A percentile compares a stretch with the other conserved stretches of the same genome.
Conservation (phyloP, 2,113 vertebrate species). For the Brienomyrus longianalis region DNA sequence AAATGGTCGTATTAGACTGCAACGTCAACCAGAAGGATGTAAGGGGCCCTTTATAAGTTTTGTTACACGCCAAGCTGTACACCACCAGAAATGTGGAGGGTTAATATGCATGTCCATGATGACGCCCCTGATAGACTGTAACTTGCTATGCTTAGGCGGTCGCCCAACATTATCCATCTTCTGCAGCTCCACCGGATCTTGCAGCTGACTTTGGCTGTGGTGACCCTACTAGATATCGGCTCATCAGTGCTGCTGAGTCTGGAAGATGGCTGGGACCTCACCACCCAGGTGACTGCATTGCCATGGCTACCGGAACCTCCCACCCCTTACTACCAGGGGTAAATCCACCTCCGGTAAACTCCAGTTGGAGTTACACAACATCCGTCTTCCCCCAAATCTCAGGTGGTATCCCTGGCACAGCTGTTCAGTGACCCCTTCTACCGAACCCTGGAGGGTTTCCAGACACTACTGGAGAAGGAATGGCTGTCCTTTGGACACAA, state of each 20-base stretch:
- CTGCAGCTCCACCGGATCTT: conserved; percentile 87
- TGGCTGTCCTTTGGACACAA: conserved; percentile 98
- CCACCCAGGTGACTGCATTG: conserved; percentile 74
- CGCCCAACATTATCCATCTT: conserved; percentile 27
- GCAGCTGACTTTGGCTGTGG: conserved; percentile 79
- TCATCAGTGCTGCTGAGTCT: conserved; percentile 91
- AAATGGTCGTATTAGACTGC: not conserved
- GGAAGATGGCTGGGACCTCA: conserved; percentile 97
- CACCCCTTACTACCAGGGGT: not conserved
- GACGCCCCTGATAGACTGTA: not conserved
- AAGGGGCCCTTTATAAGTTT: not conserved
- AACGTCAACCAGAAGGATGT: not conserved
- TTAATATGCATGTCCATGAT: not conserved
- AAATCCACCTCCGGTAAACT: not conserved
- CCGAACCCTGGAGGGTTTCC: conserved; percentile 90
- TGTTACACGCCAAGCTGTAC: not conserved
- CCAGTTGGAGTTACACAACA: conserved; percentile 19
- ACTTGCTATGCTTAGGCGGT: not conserved
- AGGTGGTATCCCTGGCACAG: conserved; percentile 90
- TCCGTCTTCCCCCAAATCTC: conserved; percentile 19
- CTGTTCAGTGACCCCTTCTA: conserved; percentile 93
- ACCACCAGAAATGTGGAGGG: not conserved
- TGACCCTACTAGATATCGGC: conserved; percentile 87
- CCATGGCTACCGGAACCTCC: not conserved
- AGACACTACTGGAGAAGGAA: conserved; percentile 90